Conservation (phyloP, 2,797 vertebrate species). For the Acanthopagrus latus region DNA sequence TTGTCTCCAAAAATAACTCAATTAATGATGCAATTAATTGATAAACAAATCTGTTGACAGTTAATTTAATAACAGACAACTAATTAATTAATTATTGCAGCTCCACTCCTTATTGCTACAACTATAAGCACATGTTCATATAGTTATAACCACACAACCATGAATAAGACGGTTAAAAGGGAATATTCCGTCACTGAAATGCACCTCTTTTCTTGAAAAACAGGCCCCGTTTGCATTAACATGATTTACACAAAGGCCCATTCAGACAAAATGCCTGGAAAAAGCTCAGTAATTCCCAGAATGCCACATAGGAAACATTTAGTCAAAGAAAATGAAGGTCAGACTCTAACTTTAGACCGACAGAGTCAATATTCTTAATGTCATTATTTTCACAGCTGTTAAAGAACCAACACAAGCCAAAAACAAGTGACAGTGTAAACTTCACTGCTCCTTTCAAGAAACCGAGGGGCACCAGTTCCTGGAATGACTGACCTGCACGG, state of each 20-base stretch:
- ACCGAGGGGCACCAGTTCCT: slow-evolving; percentile 36
- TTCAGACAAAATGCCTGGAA: slow-evolving; percentile 55
- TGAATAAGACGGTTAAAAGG: slow-evolving; percentile 9
- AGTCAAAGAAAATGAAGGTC: slow-evolving; percentile 45
- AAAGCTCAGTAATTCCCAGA: slow-evolving; percentile 25
- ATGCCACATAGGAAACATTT: slow-evolving; percentile 57
- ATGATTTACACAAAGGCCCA: slow-evolving; percentile 45
- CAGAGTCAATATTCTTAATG: slow-evolving; percentile 13
- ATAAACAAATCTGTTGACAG: no score
- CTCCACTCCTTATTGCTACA: not conserved
- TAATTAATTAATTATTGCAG: no score
- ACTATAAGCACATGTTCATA: not conserved
- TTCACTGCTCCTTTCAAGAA: slow-evolving; percentile 26
- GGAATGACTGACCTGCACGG: slow-evolving; percentile 52
- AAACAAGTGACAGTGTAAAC: not conserved
- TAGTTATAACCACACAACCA: slow-evolving; percentile 3
- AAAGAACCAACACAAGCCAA: slow-evolving; percentile 21
- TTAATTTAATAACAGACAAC: no score
- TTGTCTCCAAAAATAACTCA: no score
- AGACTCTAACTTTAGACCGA: slow-evolving; percentile 10
- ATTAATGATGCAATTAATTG: no score
- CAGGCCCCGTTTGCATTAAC: slow-evolving; percentile 17
- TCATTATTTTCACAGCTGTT: slow-evolving; percentile 7
- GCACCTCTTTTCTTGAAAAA: slow-evolving; percentile 25
- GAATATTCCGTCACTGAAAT: not conserved